phyloP scores from a whole-genome alignment of 2,888 invertebrate species.

The Scaeva pyrastri region DNA sequence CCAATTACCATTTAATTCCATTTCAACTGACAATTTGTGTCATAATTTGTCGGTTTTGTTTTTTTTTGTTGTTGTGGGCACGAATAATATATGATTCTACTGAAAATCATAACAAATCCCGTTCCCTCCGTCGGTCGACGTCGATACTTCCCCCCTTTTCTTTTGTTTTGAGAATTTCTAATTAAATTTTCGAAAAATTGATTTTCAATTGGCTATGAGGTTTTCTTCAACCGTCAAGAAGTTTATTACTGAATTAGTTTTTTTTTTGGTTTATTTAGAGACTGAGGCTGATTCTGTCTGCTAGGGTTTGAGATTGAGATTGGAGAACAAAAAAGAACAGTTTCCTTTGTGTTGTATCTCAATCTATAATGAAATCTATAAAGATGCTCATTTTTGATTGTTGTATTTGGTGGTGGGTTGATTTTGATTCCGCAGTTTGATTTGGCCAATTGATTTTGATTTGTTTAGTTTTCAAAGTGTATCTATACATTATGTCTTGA shows the following conservation, averaged over 20 bases:
- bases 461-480: slow-evolving; percentile 19
- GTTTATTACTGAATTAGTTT: slow-evolving; percentile 29
- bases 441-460: slow-evolving; percentile 34
- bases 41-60: slow-evolving; percentile 20
- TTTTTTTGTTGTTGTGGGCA: too few relatives aligned
- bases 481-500: neutral
- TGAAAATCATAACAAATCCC: neutral
- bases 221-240: slow-evolving; percentile 4
- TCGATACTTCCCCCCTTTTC: neutral
- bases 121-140: too few relatives aligned
- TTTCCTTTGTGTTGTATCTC: neutral
- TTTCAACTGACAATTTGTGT: neutral
- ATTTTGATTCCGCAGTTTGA: slow-evolving; percentile 25
- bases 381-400: slow-evolving; percentile 5
- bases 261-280: neutral
- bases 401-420: neutral
- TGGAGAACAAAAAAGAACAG: neutral
- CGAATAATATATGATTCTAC: neutral
- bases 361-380: neutral
- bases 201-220: slow-evolving; percentile 17
- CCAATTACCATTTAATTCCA: neutral
- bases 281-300: neutral
- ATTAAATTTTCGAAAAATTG: slow-evolving; percentile 37
- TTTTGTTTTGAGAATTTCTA: slow-evolving; percentile 15
- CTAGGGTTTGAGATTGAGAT: too few relatives aligned